phyloP scores from a whole-genome alignment of 2,797 vertebrate genomes.

The Sebastes kiyomatsui region DNA sequence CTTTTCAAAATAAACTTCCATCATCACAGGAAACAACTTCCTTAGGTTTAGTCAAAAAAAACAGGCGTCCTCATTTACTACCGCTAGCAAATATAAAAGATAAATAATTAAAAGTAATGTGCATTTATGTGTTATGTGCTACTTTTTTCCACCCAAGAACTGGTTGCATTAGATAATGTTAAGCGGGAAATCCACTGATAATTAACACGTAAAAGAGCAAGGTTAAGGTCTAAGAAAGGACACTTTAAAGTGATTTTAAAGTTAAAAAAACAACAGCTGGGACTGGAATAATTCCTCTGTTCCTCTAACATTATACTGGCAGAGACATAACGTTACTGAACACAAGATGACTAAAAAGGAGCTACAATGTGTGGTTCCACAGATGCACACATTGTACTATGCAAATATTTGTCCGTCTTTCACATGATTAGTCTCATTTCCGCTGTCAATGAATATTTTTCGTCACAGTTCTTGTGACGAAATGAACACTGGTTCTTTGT shows the following conservation, averaged over 20 bases:
- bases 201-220: background rate
- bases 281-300: background rate
- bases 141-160: background rate
- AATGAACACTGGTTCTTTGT: background rate
- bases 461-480: background rate
- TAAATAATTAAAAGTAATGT: background rate
- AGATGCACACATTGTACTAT: background rate
- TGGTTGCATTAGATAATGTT: background rate
- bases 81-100: background rate
- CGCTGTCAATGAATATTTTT: background rate
- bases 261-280: background rate
- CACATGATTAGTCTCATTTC: background rate
- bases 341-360: background rate
- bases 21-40: too few species aligned
- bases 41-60: too few species aligned
- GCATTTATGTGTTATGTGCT: background rate
- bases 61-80: background rate
- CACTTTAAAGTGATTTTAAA: background rate
- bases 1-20: too few species aligned
- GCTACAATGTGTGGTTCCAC: background rate
- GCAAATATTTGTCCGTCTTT: background rate
- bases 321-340: too few species aligned
- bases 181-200: background rate
- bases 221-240: background rate
- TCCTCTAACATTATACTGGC: background rate